Conservation (phyloP, 2,113 vertebrate species). For the Proteles cristata region DNA sequence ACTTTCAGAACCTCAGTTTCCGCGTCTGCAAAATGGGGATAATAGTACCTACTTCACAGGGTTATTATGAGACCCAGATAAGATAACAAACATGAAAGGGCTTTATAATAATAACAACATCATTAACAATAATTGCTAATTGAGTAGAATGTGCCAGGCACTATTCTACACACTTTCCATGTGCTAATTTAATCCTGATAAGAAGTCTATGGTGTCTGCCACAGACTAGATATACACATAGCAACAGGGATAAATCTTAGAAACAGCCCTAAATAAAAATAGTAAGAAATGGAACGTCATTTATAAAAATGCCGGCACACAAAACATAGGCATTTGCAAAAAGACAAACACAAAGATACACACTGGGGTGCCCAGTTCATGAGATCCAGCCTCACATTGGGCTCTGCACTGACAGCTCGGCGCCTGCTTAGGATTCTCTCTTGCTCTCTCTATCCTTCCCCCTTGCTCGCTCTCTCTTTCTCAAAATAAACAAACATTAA, state of each 20-base stretch:
- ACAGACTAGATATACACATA: neutral
- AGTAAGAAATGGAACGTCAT: neutral
- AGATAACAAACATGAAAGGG: neutral
- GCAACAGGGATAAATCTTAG: neutral
- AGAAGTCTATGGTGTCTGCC: neutral
- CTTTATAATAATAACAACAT: neutral
- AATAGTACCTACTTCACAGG: neutral
- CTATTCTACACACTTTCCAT: neutral
- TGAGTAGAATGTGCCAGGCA: neutral
- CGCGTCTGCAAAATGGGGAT: neutral
- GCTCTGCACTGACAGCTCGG: too few species aligned
- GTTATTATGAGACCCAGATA: neutral
- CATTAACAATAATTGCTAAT: neutral
- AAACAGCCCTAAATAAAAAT: neutral
- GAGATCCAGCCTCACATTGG: too few species aligned
- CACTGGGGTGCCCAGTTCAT: too few species aligned
- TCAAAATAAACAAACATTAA: too few species aligned
- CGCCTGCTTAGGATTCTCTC: too few species aligned
- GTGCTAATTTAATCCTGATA: neutral
- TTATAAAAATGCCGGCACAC: constrained; percentile 18
- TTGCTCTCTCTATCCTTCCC: too few species aligned
- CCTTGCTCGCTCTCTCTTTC: too few species aligned
- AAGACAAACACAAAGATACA: neutral
- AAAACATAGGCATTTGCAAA: neutral
- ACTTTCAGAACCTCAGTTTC: constrained; percentile 1